These are phyloP conservation scores for Agapornis roseicollis DNA, from an alignment of 2,113 vertebrate species.

Conservation along the genomic window DNA sequence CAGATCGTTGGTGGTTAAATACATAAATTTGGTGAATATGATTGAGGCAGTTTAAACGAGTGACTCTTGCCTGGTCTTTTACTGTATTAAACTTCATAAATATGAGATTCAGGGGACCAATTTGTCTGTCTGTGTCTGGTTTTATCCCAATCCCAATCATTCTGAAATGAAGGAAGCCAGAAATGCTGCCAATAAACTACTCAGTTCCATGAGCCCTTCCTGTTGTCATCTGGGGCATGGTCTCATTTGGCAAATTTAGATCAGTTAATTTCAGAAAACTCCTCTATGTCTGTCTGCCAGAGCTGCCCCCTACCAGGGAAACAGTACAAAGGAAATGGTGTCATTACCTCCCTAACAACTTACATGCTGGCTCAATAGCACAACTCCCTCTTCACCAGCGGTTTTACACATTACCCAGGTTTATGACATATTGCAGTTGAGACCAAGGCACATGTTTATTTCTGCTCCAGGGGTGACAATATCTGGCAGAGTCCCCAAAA, in stretches of 20 bases:
- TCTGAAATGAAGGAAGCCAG: not conserved
- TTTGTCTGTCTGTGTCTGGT: not conserved
- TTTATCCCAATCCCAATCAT: not conserved
- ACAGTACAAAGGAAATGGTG: not conserved
- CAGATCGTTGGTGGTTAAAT: not conserved
- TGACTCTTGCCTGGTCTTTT: not conserved
- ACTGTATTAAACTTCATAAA: not conserved
- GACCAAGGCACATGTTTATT: not conserved
- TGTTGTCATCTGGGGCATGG: not conserved
- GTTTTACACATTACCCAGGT: not conserved
- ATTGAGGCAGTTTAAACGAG: not conserved
- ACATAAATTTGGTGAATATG: not conserved
- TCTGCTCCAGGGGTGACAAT: not conserved
- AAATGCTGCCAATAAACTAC: not conserved
- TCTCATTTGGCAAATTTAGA: not conserved
- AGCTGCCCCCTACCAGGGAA: not conserved
- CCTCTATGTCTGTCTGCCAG: not conserved
- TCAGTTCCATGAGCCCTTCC: not conserved
- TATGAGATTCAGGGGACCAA: not conserved
- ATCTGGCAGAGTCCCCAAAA: not conserved
- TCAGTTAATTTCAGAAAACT: not conserved
- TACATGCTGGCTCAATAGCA: not conserved
- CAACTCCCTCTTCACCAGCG: not conserved
- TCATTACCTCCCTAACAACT: not conserved
- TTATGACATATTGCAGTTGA: not conserved